These are phyloP conservation scores for Lepilemur ruficaudatus DNA, from an alignment of 2,797 vertebrate genomes.

Conservation along the genomic window DNA sequence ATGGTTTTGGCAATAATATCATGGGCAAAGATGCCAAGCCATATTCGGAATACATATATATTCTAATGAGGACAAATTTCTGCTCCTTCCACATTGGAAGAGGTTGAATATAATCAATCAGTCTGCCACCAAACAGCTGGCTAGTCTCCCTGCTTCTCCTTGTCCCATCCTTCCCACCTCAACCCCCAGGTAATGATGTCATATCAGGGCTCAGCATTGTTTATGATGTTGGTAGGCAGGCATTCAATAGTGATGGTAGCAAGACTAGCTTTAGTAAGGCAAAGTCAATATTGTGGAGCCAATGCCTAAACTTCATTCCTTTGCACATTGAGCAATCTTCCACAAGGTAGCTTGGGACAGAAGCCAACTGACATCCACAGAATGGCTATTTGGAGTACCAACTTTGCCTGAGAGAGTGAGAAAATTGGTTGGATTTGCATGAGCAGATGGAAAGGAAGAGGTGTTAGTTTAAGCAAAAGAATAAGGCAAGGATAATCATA, in stretches of 20 bases:
- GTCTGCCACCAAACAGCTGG: neutral
- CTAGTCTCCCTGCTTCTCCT: neutral
- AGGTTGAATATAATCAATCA: neutral
- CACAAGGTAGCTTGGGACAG: constrained; percentile 1
- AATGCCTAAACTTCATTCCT: neutral
- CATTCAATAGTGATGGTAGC: neutral
- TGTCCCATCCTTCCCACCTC: neutral
- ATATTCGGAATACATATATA: neutral
- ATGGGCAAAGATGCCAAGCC: neutral
- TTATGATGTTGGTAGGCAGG: neutral
- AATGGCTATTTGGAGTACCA: constrained; percentile 52
- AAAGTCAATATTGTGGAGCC: neutral
- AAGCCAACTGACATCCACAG: neutral
- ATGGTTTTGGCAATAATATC: neutral
- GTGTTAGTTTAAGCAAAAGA: constrained; percentile 56
- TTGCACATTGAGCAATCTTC: neutral
- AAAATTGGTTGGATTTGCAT: constrained; percentile 52
- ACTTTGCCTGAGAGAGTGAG: constrained; percentile 49
- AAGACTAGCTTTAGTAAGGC: neutral
- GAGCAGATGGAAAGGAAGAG: constrained; percentile 53
- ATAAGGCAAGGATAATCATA: constrained; percentile 39
- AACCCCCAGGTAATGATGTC: neutral
- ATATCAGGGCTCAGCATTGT: neutral
- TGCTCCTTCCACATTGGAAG: neutral
- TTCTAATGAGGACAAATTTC: neutral